These are phyloP conservation scores for Aspidapion aeneum DNA, from an alignment of 2,888 invertebrate species.

Conservation along the genomic window DNA sequence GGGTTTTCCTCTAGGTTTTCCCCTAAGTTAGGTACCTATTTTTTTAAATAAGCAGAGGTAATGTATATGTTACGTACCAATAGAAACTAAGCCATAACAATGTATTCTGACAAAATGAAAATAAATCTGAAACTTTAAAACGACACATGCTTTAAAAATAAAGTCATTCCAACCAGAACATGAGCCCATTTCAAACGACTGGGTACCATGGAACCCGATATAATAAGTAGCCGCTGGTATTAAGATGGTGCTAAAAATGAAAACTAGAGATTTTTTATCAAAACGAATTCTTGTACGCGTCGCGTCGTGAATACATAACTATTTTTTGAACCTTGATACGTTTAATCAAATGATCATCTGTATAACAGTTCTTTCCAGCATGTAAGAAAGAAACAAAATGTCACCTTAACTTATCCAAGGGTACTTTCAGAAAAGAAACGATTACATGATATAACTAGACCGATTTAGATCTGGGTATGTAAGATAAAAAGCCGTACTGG, in stretches of 20 bases:
- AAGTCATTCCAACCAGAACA: neutral
- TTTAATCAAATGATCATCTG: neutral
- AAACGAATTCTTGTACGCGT: neutral
- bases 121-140: too few relatives aligned
- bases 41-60: too few relatives aligned
- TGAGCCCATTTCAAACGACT: neutral
- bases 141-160: neutral
- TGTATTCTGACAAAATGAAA: too few relatives aligned
- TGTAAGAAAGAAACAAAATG: too few relatives aligned
- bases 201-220: neutral
- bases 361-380: too few relatives aligned
- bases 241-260: neutral
- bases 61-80: too few relatives aligned
- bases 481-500: neutral
- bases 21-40: too few relatives aligned
- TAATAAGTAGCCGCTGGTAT: neutral
- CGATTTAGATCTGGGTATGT: neutral
- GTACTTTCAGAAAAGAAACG: too few relatives aligned
- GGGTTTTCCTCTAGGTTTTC: too few relatives aligned
- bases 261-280: neutral
- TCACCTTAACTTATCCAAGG: too few relatives aligned
- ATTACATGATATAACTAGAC: neutral
- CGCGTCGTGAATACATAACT: neutral
- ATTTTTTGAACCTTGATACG: neutral
- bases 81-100: too few relatives aligned